Conservation (phyloP, 1,140 invertebrate genomes). For the Temnothorax curvispinosus region DNA sequence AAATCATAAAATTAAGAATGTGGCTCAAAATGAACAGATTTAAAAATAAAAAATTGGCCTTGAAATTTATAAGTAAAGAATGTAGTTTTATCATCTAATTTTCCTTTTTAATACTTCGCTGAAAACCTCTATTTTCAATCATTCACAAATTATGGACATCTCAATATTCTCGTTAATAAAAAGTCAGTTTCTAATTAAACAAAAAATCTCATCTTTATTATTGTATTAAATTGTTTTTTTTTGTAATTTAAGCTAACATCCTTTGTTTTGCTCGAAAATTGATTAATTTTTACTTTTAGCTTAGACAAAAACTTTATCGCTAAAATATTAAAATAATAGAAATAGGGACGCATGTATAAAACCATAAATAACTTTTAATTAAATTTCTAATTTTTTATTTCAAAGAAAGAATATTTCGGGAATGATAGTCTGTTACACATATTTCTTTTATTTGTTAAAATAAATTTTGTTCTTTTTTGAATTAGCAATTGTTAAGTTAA, state of each 20-base stretch:
- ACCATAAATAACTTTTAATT: neutral
- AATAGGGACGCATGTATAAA: neutral
- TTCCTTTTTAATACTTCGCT: too few species aligned
- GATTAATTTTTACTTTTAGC: too few species aligned
- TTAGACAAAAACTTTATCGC: neutral
- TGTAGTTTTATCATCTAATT: too few species aligned
- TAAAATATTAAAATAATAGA: neutral
- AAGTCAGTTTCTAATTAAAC: neutral
- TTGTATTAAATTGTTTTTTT: too few species aligned
- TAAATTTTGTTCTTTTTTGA: neutral
- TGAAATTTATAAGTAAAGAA: too few species aligned
- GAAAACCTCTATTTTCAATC: too few species aligned
- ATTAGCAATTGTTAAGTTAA: conserved; percentile 1
- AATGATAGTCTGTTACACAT: neutral
- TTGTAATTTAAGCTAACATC: too few species aligned
- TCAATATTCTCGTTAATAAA: neutral
- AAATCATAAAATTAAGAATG: too few species aligned
- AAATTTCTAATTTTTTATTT: neutral
- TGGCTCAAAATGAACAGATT: too few species aligned
- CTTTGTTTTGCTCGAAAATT: too few species aligned
- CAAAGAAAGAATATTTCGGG: neutral
- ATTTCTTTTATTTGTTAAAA: neutral
- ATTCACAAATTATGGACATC: neutral
- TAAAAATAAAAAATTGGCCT: too few species aligned
- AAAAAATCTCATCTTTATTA: too few species aligned